Evolutionary conservation across 2,797 vertebrate genomes (phyloP).

Genomic region (Muscicapa comitata): DNA sequence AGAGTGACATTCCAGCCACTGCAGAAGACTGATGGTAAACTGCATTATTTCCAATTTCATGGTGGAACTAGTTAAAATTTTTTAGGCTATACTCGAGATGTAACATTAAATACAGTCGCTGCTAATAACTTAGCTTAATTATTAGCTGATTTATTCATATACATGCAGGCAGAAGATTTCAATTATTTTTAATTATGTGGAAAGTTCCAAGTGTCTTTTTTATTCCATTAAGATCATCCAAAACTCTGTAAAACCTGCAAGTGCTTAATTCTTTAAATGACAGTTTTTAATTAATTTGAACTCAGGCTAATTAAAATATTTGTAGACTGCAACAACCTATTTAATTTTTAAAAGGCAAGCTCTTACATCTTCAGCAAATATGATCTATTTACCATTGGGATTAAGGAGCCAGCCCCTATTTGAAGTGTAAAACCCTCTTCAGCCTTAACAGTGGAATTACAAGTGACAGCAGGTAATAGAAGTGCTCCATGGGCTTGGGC

Average conservation of each 20-base stretch:
- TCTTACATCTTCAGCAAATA: neutral
- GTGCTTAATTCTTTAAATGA: neutral
- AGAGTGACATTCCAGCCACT: neutral
- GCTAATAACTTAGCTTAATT: neutral
- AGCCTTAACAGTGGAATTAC: neutral
- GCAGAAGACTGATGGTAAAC: neutral
- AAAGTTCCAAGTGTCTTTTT: slow-evolving; percentile 1
- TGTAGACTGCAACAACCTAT: neutral
- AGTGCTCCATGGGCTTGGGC: rapidly evolving
- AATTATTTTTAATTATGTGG: slow-evolving; percentile 18
- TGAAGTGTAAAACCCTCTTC: neutral
- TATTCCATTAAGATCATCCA: neutral
- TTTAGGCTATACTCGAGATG: neutral
- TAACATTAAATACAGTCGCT: neutral
- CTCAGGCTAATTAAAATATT: slow-evolving; percentile 40
- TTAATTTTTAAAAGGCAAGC: neutral
- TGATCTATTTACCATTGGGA: neutral
- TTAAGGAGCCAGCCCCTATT: neutral
- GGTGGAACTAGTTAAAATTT: neutral
- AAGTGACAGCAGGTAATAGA: neutral
- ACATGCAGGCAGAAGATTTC: neutral
- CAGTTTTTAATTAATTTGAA: slow-evolving; percentile 38
- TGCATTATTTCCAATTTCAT: neutral
- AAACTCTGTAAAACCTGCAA: neutral
- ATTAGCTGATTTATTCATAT: neutral